These are phyloP conservation scores for Drosophila triauraria DNA, from an alignment of 1,140 invertebrate genomes.

Conservation along the genomic window DNA sequence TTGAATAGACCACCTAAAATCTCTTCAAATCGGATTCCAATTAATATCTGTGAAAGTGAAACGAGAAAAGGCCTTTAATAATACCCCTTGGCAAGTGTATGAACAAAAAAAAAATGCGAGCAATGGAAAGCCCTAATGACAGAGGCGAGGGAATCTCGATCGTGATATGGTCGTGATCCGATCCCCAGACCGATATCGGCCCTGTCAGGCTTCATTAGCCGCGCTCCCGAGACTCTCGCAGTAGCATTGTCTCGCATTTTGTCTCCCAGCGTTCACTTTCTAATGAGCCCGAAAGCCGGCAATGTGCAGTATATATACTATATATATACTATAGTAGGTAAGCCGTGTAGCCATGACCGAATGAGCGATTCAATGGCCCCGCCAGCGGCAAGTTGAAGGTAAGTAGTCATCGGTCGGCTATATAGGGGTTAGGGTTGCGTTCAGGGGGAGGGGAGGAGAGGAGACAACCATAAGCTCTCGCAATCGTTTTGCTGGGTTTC, in stretches of 20 bases:
- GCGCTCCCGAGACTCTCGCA: constrained; percentile 24
- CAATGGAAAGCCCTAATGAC: constrained; percentile 40
- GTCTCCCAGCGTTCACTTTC: constrained; percentile 76
- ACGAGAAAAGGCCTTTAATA: constrained; percentile 9
- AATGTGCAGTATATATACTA: constrained; percentile 30
- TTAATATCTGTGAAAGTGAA: constrained; percentile 32
- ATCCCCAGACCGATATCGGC: constrained; percentile 43
- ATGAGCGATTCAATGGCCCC: constrained; percentile 66
- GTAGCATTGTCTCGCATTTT: constrained; percentile 57
- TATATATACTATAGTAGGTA: constrained; percentile 18
- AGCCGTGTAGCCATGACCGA: constrained; percentile 73
- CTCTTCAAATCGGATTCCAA: constrained; percentile 2
- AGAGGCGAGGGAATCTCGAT: constrained; percentile 53
- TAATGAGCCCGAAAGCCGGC: constrained; percentile 63
- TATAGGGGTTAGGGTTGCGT: neutral
- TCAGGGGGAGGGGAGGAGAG: neutral
- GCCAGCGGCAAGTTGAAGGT: constrained; percentile 78
- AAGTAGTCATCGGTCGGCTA: constrained; percentile 26
- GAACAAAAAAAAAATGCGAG: constrained; percentile 4
- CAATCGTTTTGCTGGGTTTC: constrained; percentile 64
- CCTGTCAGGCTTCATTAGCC: constrained; percentile 54
- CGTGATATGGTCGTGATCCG: constrained; percentile 52
- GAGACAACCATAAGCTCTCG: constrained; percentile 53
- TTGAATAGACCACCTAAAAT: neutral
- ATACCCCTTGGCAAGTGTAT: constrained; percentile 17